Evolutionary conservation across 2,113 vertebrate species (phyloP).

Genomic region (Tympanuchus pallidicinctus): DNA sequence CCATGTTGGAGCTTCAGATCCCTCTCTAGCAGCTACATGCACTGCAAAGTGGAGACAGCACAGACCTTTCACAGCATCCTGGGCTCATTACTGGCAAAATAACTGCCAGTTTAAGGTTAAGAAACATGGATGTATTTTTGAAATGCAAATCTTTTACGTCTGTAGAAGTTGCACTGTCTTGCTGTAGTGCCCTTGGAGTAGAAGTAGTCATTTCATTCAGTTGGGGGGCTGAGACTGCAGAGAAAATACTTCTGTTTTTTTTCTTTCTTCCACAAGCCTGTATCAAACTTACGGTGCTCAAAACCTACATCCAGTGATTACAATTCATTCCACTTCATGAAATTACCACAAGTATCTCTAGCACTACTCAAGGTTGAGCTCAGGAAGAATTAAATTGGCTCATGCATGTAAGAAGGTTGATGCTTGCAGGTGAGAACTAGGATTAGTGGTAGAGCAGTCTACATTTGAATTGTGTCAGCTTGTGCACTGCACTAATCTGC

Average conservation of each 20-base stretch:
- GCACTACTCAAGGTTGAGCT: constrained; percentile 10
- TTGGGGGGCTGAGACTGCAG: not conserved
- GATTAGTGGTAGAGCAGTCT: constrained; percentile 23
- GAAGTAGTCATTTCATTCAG: not conserved
- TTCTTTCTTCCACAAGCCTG: not conserved
- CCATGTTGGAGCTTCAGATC: not conserved
- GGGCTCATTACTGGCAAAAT: not conserved
- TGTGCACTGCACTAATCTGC: not conserved
- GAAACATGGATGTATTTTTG: not conserved
- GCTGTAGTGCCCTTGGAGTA: not conserved
- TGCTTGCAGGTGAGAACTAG: constrained; percentile 23
- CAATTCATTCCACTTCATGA: constrained; percentile 42
- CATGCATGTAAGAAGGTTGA: constrained; percentile 32
- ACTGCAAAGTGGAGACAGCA: not conserved
- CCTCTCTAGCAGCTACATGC: not conserved
- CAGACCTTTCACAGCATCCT: not conserved
- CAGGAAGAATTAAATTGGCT: constrained; percentile 56
- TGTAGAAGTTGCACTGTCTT: not conserved
- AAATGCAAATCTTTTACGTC: not conserved
- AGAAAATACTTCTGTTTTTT: not conserved
- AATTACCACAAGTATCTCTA: constrained; percentile 48
- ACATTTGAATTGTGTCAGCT: constrained; percentile 6
- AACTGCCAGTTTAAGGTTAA: not conserved
- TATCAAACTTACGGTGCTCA: constrained; percentile 5
- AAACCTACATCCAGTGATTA: not conserved